Evolutionary conservation across 1,140 invertebrate species (phyloP), one percentile per base, ranked within the genome.

Genomic region (Brachionus rotundiformis): DNA sequence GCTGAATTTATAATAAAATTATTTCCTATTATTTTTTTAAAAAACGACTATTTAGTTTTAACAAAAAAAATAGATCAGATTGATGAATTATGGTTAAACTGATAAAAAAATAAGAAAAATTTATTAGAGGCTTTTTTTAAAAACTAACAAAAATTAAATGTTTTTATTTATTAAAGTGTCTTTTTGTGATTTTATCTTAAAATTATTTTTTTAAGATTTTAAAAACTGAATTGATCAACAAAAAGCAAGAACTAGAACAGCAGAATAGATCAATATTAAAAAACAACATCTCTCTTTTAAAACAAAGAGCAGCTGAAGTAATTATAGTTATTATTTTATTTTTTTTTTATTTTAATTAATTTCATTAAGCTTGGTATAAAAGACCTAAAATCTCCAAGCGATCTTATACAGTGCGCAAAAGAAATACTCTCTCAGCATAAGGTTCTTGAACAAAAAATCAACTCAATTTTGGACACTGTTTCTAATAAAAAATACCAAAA

Each of bases 201-300:
- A 36, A n/a, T 47, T 19, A 27, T 27, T 73, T 73, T 73, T 25
- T 73, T 10, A 44, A 73, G 68, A 73, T 27, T 44, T 73, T 73
- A n/a, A 73, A 73, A 44, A n/a, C 16, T 31, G 68, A 73, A 25
- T 44, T 73, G n/a, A 11, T 73, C 19, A 44, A n/a, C 16, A 73
- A 73, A 73, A 73, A 41, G 44, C 36, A 73, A 44, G 36, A 73
- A 73, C 59, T 77, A 25, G 73, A 77, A 59, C 54, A 59, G 8
- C 23, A 77, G 27, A 77, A 54, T 33, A 77, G 59, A 31, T 8
- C 7, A 7, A 31, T 81, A 19, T 5, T 81, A 31, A 63, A 81
- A 49, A 31, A 63, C 6, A 81, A 63, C 27, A 68, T 81, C 13
- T 5, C 7, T 81, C 47, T 81, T 33, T 25, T 81, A 10, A 81